Evolutionary conservation across 1,140 invertebrate genomes (phyloP), one percentile per base, ranked within the genome.

Genomic region (Drosophila tropicalis): DNA sequence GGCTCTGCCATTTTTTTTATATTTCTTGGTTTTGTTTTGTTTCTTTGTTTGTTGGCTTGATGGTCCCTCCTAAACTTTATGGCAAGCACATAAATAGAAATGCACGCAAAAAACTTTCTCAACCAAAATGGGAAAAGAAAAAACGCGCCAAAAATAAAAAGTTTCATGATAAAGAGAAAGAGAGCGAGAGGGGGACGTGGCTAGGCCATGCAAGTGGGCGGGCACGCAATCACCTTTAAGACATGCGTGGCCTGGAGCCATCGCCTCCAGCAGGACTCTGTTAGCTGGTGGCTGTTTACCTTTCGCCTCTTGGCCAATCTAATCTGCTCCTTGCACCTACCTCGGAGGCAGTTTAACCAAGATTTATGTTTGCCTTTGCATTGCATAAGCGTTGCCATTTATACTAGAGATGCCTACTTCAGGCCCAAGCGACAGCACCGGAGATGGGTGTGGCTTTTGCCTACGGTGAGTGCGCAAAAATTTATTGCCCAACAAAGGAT

Each of bases 31-130:
- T 39, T 36, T 9, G 34, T 9, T 36, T 19, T 15, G 29, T 25
- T 51, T 70, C 61, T 81, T 81, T 72, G 66, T 44, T 58, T 39
- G 34, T 39, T 39, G 39, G 39, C 84, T 86, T 87, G 73, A 89
- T 89, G 84, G 84, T 66, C 66, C 57, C 77, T 19, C 41, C 67
- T 89, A 89, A 87, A 89, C 70, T 87, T 87, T 84, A 87, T 87
- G 80, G 73, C 76, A 57, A 68, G 66, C 80, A 75, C 84, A 81
- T 84, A 89, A 87, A 87, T 89, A 89, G 80, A 89, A 87, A 74
- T 76, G 80, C 76, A 89, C 84, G 76, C 76, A 72, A 84, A 84
- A 80, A 29, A 79, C 65, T 65, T 64, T 78, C 58, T 22, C 44
- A 10, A 17, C 62, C 77, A 66, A 81, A 70, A 57, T 36, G 12